Base-by-base conservation (phyloP, 2,113 vertebrate species). In the Cyprinodon tularosa region DNA sequence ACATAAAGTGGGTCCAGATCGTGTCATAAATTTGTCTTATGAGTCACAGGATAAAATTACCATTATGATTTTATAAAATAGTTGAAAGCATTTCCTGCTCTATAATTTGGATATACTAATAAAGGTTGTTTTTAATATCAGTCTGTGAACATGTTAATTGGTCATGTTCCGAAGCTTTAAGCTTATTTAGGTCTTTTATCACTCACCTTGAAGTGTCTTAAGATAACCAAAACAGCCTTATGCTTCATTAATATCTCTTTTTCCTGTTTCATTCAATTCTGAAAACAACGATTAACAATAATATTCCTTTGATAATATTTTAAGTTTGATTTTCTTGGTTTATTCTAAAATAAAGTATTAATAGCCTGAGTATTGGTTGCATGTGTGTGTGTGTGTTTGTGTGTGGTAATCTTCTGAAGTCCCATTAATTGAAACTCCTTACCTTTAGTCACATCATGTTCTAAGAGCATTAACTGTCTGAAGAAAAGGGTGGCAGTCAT, bases 371-470 rank as follows among this genome's bases (percentile, higher is more conserved):
- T 44, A 50, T 29, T 8, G 37, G 4, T n/a, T 1, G 4, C 62
- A 14, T 48, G 5, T 29, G 66, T 15, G 68, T 76, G 38, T 0
- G 14, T 71, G 42, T 66, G 37, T 0, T 47, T 76, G 84, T 84
- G 84, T 83, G 83, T 0, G 66, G 75, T 76, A 36, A 36, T 69
- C 66, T 48, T 80, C 38, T 80, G 74, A 66, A 83, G 71, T 78
- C 75, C 71, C 87, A 88, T 88, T 81, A 92, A 90, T 85, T 71
- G 79, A 78, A 82, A 74, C 78, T 42, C 75, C 75, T 80, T 69
- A 77, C 81, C 72, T 85, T 90, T 83, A 86, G 77, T 75, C 87
- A 92, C 75, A 89, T 93, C 92, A 92, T 91, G 82, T 61, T 66
- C 83, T 77, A 47, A 67, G 81, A 89, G 83, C 80, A 81, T 91